These are phyloP conservation scores for Panthera uncia DNA, from an alignment of 2,113 vertebrate species.

Conservation along the genomic window DNA sequence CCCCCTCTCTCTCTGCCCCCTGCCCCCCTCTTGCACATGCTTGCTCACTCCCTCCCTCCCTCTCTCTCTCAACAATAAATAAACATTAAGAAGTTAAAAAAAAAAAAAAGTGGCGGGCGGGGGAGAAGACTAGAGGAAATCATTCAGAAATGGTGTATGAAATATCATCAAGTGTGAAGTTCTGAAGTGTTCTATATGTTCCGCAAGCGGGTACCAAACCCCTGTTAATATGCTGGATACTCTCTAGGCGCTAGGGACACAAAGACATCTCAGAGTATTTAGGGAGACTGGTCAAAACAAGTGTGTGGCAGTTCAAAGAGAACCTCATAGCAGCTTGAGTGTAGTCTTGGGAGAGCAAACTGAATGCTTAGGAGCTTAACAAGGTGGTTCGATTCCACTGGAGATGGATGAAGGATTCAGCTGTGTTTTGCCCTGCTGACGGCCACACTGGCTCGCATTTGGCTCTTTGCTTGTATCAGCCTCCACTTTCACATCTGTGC, in stretches of 20 bases:
- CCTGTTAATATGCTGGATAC: background rate
- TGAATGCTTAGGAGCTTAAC: background rate
- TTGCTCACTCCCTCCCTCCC: no score
- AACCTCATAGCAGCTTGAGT: background rate
- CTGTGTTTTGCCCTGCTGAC: background rate
- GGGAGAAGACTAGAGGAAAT: background rate
- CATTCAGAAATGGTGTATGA: background rate
- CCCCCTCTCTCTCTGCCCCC: no score
- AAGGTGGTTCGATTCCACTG: background rate
- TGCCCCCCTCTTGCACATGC: no score
- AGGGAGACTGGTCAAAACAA: background rate
- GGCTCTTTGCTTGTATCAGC: background rate
- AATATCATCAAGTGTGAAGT: background rate
- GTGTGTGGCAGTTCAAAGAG: background rate
- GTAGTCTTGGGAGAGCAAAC: background rate
- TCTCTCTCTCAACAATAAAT: no score
- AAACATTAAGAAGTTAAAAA: no score
- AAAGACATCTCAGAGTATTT: background rate
- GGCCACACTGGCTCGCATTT: background rate
- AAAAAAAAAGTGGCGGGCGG: no score
- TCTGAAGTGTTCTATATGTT: background rate
- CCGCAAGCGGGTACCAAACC: background rate
- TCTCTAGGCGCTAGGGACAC: background rate
- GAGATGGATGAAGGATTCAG: background rate
- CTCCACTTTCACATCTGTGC: background rate